Evolutionary conservation across 2,113 vertebrate genomes (phyloP).

Genomic region (Zingel zingel): DNA sequence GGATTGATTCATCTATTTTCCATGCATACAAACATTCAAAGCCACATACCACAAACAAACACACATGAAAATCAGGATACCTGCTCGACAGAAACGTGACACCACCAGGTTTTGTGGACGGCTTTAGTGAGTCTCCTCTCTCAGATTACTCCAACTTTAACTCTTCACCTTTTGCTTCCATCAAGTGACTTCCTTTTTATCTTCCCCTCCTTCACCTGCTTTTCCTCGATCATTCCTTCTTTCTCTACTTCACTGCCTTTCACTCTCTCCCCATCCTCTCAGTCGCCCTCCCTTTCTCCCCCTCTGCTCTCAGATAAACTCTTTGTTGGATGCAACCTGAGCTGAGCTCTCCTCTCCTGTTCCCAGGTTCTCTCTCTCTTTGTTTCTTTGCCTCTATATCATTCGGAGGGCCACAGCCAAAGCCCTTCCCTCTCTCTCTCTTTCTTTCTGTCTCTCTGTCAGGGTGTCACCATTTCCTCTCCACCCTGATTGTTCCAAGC

Average conservation of each 20-base stretch:
- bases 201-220: conserved; percentile 40
- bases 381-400: conserved; percentile 50
- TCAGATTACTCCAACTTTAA: conserved; percentile 40
- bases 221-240: not conserved
- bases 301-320: conserved; percentile 56
- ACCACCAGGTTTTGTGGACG: conserved; percentile 23
- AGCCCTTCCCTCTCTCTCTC: conserved; percentile 39
- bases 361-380: conserved; percentile 77
- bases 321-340: conserved; percentile 81
- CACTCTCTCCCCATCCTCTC: conserved; percentile 44
- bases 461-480: conserved; percentile 83
- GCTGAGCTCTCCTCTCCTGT: conserved; percentile 64
- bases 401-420: conserved; percentile 63
- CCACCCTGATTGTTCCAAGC: conserved; percentile 65
- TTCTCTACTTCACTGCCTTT: conserved; percentile 15
- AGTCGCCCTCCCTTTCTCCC: conserved; percentile 34
- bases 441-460: conserved; percentile 39
- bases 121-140: conserved; percentile 12
- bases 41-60: not conserved
- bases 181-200: not conserved
- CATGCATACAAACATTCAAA: not conserved
- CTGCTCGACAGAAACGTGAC: conserved; percentile 58
- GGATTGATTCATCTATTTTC: not conserved
- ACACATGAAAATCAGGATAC: conserved; percentile 62
- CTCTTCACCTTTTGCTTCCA: conserved; percentile 9